Evolutionary conservation across 2,113 vertebrate species (phyloP).

Genomic region (Mormoops blainvillei): DNA sequence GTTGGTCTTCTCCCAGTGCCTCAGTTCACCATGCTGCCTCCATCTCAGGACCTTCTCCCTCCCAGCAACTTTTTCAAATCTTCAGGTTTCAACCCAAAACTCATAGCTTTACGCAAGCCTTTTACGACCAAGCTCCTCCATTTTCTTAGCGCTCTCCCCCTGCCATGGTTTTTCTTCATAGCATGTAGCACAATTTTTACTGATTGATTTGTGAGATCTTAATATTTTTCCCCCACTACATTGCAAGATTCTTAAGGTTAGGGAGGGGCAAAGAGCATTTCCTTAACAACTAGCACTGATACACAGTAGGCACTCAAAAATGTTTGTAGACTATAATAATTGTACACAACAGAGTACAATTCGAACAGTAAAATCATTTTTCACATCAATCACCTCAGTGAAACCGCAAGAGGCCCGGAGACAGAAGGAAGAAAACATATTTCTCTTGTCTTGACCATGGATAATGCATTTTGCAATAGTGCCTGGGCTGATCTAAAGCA

Average conservation of each 20-base stretch:
- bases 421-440: neutral
- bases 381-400: neutral
- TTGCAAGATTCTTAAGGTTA: neutral
- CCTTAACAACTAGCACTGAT: neutral
- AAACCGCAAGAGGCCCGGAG: neutral
- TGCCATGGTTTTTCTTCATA: neutral
- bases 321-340: neutral
- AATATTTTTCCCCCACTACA: neutral
- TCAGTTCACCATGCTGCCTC: neutral
- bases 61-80: neutral
- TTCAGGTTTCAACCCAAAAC: neutral
- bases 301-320: neutral
- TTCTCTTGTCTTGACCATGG: neutral
- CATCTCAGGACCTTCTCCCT: neutral
- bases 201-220: neutral
- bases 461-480: neutral
- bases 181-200: neutral
- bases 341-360: neutral
- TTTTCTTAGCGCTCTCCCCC: neutral
- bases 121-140: neutral
- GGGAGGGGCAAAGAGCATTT: neutral
- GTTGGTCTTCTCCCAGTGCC: neutral
- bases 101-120: neutral
- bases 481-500: neutral
- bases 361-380: neutral